Percentiles rank a stretch among this genome's conserved stretches.
phyloP scores from a whole-genome alignment of 2,113 vertebrate genomes.

The Murina feae region DNA sequence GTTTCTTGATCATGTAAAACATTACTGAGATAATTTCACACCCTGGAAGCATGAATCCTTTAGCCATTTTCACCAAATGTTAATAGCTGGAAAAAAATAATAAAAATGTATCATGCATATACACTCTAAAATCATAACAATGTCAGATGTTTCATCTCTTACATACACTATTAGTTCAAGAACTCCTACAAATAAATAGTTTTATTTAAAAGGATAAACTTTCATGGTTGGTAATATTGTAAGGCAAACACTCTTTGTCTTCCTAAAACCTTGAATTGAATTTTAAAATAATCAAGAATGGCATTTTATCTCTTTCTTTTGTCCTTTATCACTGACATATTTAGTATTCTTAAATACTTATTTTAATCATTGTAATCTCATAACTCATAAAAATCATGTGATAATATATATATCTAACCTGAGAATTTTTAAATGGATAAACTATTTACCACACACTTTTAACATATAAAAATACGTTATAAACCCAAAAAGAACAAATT shows the following conservation, averaged over 20 bases:
- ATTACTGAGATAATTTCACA: conserved; percentile 11
- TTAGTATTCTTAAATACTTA: neutral
- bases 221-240: neutral
- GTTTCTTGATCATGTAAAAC: neutral
- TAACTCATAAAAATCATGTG: conserved; percentile 1
- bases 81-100: conserved; percentile 17
- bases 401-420: neutral
- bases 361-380: neutral
- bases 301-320: neutral
- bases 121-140: neutral
- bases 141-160: neutral
- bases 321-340: neutral
- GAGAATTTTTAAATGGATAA: neutral
- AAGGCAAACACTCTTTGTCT: neutral
- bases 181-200: neutral
- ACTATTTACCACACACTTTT: conserved; percentile 3
- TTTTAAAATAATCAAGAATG: neutral
- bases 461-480: neutral
- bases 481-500: neutral
- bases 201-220: conserved; percentile 25
- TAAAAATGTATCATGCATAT: neutral
- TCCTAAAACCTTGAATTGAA: conserved; percentile 20
- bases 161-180: neutral
- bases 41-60: neutral
- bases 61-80: neutral